Evolutionary conservation across 2,113 vertebrate species (phyloP), one percentile per base, ranked within the genome.

Genomic region (Mus pahari): DNA sequence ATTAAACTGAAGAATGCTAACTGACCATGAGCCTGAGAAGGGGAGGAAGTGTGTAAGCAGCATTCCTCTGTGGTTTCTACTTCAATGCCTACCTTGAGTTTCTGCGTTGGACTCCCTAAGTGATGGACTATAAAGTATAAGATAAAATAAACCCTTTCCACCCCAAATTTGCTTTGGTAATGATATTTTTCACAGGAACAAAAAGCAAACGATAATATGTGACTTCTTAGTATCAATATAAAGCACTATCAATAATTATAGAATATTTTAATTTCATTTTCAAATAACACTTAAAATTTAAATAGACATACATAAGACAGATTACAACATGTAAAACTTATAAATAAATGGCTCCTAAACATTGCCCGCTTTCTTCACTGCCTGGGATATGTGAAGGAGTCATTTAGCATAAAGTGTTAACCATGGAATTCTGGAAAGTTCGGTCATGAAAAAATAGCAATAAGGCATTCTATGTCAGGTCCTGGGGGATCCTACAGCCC

Each of bases 361-460:
- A 71, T 10, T 55, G 22, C 50, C 60, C 4, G 1, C 4, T 92
- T 70, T 90, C 71, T 50, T 89, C 9, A 60, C 17, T 42, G 42
- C 71, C 26, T 83, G 20, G 60, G 87, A 71, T 45, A 4, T 87
- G 53, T 92, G 55, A 58, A 58, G 20, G 26, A 90, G 58, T 26
- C 10, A 77, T 48, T 79, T 90, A 77, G 39, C 64, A 83, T 58
- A 4, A 62, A 90, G 70, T 78, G 83, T 10, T 78, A 36, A 71
- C 42, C 53, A 48, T 70, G 9, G 62, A 81, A 17, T 7, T 24
- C 7, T 90, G 5, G 14, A 77, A 88, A 96, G 19, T 53, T 62
- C 36, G 31, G 50, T 91, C 45, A 33, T 79, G 33, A 93, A 89
- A 88, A 83, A 91, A 88, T 58, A 93, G 13, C 36, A 94, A 94